Conservation (phyloP, 2,888 invertebrate genomes). For the Girardia tigrina region DNA sequence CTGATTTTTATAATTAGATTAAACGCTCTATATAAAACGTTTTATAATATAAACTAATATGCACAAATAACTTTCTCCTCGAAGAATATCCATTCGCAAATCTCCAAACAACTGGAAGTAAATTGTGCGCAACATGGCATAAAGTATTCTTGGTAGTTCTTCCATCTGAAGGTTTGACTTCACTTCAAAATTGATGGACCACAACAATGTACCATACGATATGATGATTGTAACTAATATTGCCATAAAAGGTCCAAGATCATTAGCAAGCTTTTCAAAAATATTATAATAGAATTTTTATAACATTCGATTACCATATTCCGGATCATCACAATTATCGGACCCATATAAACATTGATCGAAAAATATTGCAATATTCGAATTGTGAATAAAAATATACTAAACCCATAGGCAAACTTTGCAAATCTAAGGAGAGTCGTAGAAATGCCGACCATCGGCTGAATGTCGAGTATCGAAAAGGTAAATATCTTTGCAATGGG, state of each 20-base stretch:
- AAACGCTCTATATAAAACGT: no score
- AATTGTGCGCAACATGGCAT: neutral
- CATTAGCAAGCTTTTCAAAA: conserved; percentile 5
- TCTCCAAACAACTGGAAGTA: conserved; percentile 1
- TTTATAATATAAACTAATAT: neutral
- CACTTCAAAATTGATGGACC: conserved; percentile 8
- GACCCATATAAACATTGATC: neutral
- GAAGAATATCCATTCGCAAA: neutral
- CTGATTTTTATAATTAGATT: no score
- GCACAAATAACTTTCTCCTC: neutral
- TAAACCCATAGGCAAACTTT: neutral
- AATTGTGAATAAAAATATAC: neutral
- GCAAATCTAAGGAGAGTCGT: neutral
- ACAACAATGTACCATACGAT: neutral
- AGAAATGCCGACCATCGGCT: neutral
- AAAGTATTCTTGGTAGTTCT: neutral
- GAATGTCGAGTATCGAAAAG: neutral
- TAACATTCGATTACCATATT: neutral
- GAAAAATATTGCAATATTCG: neutral
- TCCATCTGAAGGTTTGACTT: neutral
- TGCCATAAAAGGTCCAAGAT: conserved; percentile 13
- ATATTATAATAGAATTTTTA: no score
- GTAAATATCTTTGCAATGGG: neutral
- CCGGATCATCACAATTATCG: neutral
- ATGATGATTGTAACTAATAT: neutral